Evolutionary conservation across 2,888 invertebrate species (phyloP), one percentile per base, ranked within the genome.

Genomic region (Andrena marginata): DNA sequence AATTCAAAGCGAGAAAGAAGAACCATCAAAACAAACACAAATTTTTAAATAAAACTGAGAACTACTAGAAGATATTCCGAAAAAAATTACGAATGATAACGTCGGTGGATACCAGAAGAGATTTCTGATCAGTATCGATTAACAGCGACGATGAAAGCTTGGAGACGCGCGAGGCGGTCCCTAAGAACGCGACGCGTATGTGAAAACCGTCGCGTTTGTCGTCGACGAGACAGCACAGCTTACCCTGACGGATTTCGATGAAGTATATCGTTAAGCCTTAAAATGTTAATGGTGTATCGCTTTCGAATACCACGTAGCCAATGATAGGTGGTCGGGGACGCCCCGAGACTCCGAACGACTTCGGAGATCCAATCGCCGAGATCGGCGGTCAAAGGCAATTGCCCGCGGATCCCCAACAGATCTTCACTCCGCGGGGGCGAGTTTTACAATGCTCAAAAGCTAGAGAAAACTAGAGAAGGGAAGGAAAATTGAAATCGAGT

Each of bases 241-340:
- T 73, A 77, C 59, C 75, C 67, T 59, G 77, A 51, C 84, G 69
- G 74, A 75, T 64, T 85, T 62, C 63, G 68, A 77, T 82, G 75
- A 80, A 86, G 71, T 72, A 79, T 80, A 65, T 71, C 64, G 69
- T 78, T 33, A 83, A 83, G 69, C 80, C 80, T 90, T 93, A 91
- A 93, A 89, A 89, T 81, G 80, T 93, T 92, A 92, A 80, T 80
- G 80, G 87, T 90, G 91, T 93, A 93, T 93, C 92, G 92, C 92
- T 92, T 92, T 92, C 89, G 92, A 93, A 93, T 93, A 93, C 90
- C 92, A 92, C 92, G 92, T 93, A 93, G 92, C 91, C 92, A 91
- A 93, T 92, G 88, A 89, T 88, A 87, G 88, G 89, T 90, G 88
- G 54, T 82, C 75, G 86, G 85, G 80, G 87, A 83, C 77, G 70